Evolutionary conservation across 2,888 invertebrate species (phyloP), one percentile per base, ranked within the genome.

Genomic region (Drosophila nr. perissopoda): DNA sequence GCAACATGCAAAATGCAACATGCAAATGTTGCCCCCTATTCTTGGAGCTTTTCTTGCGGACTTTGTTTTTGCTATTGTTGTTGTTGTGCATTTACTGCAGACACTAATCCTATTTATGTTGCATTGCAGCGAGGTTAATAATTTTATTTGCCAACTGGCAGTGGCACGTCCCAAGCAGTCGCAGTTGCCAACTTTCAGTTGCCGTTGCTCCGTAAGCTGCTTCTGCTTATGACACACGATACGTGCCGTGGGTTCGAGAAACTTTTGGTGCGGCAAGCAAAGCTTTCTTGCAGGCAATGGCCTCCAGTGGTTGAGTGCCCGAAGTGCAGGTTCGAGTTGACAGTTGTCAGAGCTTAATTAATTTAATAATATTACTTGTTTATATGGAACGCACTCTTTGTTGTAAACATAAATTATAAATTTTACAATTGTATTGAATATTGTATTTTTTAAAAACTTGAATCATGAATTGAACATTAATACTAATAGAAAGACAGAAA

Each of bases 81-180:
- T 42, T 56, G n/a, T 10, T 73, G 73, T 76, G 81, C 85, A 74
- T 74, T 87, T 83, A 76, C 85, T 83, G 87, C 83, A 88, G 89
- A 89, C 89, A 88, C 87, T 88, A 88, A 88, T 88, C 87, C 87
- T 89, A 89, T 88, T 88, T 88, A 89, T 89, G 87, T 89, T 83
- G 82, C 85, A 85, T 74, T 83, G 83, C 88, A 88, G 85, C 79
- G 89, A 82, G 89, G 88, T 89, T 88, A 88, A 88, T 88, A 88
- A 88, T 88, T 88, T 88, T 88, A 88, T 89, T 89, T 89, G 52
- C 73, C 71, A 81, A 81, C 81, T 81, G 76, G 69, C 82, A 75
- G 70, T 73, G 69, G 75, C 83, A 85, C 76, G 85, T 82, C 53
- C 61, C 76, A 65, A 74, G 68, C 84, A 84, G 63, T 79, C 25